Evolutionary conservation across 2,797 vertebrate species (phyloP).

Genomic region (Lepilemur ruficaudatus): DNA sequence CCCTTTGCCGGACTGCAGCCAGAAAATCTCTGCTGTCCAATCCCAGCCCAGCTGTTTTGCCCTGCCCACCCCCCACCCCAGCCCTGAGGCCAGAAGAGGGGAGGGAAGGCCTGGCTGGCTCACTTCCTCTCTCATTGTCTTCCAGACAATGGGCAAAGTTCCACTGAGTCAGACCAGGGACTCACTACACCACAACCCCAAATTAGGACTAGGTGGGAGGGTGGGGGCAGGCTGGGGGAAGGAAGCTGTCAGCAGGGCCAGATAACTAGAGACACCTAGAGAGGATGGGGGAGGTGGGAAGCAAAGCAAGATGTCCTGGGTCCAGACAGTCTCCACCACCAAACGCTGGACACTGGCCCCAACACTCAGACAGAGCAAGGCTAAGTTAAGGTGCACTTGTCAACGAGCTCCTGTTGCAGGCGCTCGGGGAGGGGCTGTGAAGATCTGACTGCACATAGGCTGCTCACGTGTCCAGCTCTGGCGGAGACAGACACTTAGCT

Average conservation of each 20-base stretch:
- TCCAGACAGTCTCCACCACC: neutral
- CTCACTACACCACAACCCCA: slow-evolving; percentile 48
- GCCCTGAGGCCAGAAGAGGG: slow-evolving; percentile 47
- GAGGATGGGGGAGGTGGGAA: neutral
- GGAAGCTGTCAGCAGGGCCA: neutral
- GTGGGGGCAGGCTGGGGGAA: neutral
- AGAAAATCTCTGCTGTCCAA: slow-evolving; percentile 62
- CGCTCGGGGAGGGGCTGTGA: neutral
- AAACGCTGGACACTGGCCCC: neutral
- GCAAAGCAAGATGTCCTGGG: neutral
- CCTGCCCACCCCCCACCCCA: neutral
- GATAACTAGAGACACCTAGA: neutral
- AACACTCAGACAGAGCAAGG: neutral
- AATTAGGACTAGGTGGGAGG: slow-evolving; percentile 5
- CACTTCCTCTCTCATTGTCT: slow-evolving; percentile 75
- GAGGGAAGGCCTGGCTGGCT: slow-evolving; percentile 56
- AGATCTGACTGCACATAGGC: neutral
- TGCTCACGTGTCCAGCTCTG: neutral
- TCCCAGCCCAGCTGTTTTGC: slow-evolving; percentile 28
- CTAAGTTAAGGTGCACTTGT: neutral
- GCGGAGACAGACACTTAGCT: slow-evolving; percentile 34
- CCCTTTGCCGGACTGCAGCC: slow-evolving; percentile 22
- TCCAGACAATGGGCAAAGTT: slow-evolving; percentile 74
- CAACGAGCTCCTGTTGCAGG: neutral
- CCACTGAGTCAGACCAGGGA: slow-evolving; percentile 69